phyloP scores from a whole-genome alignment of 2,888 invertebrate genomes.

The Chromoteleia sp. region DNA sequence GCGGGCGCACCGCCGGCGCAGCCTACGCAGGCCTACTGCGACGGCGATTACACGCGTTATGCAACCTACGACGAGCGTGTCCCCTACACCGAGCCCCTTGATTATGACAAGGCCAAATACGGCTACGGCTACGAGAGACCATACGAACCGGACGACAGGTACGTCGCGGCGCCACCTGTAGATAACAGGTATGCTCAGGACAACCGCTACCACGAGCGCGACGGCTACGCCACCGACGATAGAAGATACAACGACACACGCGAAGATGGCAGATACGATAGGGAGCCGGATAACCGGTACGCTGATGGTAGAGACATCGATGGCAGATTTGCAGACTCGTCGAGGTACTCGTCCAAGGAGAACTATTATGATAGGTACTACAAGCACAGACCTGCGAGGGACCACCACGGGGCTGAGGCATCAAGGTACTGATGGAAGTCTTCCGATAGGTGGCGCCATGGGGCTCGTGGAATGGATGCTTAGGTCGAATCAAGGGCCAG shows the following conservation, averaged over 20 bases:
- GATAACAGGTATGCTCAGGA: constrained; percentile 59
- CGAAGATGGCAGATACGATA: constrained; percentile 72
- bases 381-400: constrained; percentile 83
- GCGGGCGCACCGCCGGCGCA: constrained; percentile 39
- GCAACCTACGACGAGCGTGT: constrained; percentile 64
- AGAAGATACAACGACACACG: constrained; percentile 20
- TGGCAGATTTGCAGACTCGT: constrained; percentile 72
- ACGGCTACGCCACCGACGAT: constrained; percentile 32
- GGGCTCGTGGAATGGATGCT: not conserved
- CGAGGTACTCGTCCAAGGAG: constrained; percentile 79
- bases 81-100: constrained; percentile 69
- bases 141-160: constrained; percentile 73
- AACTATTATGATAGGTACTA: constrained; percentile 84
- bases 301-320: constrained; percentile 76
- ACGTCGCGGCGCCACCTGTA: constrained; percentile 44
- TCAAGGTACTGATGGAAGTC: constrained; percentile 80
- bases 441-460: constrained; percentile 25
- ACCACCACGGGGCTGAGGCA: constrained; percentile 80
- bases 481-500: not conserved
- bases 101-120: constrained; percentile 78
- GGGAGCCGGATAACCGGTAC: constrained; percentile 73
- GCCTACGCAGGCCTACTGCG: constrained; percentile 43
- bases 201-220: constrained; percentile 61
- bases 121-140: constrained; percentile 76
- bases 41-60: constrained; percentile 51